Evolutionary conservation across 1,140 invertebrate species (phyloP), one percentile per base, ranked within the genome.

Genomic region (Sipha flava): DNA sequence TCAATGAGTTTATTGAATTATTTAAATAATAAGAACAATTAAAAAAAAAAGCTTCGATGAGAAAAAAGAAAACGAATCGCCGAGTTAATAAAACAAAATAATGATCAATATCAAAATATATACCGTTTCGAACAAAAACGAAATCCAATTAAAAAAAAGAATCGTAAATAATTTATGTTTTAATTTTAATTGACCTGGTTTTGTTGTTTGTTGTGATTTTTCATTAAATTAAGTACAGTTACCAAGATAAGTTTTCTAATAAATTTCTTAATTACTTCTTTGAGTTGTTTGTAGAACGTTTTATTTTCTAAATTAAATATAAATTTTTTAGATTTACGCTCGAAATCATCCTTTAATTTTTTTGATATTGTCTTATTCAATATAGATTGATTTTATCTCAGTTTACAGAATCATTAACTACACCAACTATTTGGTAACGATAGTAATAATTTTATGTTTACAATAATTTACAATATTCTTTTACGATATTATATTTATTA

Each of bases 241-340:
- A 75, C 45, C 26, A 9, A 75, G 72, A 75, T 75, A 75, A 75
- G 72, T 75, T 75, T 75, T 75, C 72, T 75, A 75, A 75, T 75
- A 75, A 75, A 75, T 75, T 75, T 75, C 72, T 75, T 75, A 75
- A 75, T 75, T 75, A 75, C 45, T 75, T 75, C 31, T 75, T 37
- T 52, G 49, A 75, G 64, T 40, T 26, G 21, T 43, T 66, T 34
- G 21, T 2, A 40, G 21, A 66, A 43, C 64, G n/a, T 23, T 34
- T 23, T 40, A n/a, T 26, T 43, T 66, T 66, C 64, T 23, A 16
- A 43, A 66, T 40, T 43, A 43, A 43, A 66, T 43, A 37, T 66
- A 34, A 43, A 66, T 66, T 66, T 43, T 66, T 66, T 43, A 66
- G 64, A 66, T 66, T 66, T 66, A 43, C 14, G 64, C 34, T 66